These are phyloP conservation scores for Nycticryphes semicollaris DNA, from an alignment of 2,113 vertebrate species.

Conservation along the genomic window DNA sequence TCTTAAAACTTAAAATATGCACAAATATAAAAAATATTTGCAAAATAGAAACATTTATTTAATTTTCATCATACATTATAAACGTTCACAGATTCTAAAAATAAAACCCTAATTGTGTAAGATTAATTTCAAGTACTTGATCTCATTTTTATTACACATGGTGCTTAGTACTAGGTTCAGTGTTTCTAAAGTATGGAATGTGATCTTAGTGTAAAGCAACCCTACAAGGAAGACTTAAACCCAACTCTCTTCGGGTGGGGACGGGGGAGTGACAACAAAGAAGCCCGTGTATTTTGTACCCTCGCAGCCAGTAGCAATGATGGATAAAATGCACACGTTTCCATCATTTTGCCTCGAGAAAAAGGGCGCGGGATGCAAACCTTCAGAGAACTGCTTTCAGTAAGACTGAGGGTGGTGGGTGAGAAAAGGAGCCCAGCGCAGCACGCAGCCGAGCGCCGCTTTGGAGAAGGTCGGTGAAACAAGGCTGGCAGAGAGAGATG, in stretches of 20 bases:
- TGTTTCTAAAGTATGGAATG: constrained; percentile 22
- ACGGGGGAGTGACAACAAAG: neutral
- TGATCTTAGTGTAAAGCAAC: constrained; percentile 23
- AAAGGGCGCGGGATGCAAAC: neutral
- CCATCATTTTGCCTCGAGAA: fast-evolving
- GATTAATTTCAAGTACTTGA: constrained; percentile 61
- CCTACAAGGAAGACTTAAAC: constrained; percentile 22
- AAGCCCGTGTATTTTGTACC: neutral
- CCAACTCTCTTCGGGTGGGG: neutral
- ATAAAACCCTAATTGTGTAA: constrained; percentile 54
- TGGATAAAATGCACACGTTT: neutral
- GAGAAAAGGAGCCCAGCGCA: neutral
- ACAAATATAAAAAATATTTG: constrained; percentile 61
- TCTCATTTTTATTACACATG: constrained; percentile 37
- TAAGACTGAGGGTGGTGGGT: neutral
- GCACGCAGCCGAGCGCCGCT: neutral
- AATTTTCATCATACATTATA: constrained; percentile 56
- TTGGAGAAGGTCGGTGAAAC: neutral
- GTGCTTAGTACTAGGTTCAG: constrained; percentile 10
- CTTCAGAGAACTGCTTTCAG: neutral
- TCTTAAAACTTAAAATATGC: constrained; percentile 63
- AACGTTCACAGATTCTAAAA: constrained; percentile 63
- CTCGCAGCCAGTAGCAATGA: neutral
- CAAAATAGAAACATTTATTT: constrained; percentile 64
- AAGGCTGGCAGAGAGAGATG: neutral